These are phyloP conservation scores for Petaurus breviceps DNA, from an alignment of 2,113 vertebrate genomes.

Conservation along the genomic window DNA sequence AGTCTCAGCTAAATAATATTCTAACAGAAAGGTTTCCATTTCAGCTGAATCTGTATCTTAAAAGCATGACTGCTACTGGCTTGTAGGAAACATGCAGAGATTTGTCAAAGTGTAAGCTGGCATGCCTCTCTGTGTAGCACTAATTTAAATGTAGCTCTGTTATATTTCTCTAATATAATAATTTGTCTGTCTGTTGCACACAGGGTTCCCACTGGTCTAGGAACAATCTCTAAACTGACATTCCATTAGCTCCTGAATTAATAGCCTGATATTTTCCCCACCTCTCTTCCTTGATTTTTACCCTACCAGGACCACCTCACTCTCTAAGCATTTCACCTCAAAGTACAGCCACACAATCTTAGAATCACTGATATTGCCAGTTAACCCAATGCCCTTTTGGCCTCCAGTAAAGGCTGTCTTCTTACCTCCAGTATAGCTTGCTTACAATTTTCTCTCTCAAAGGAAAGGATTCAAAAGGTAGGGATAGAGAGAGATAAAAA, in stretches of 20 bases:
- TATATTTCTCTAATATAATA: constrained; percentile 35
- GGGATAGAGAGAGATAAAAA: background rate
- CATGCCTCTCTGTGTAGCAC: background rate
- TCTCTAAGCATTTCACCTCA: background rate
- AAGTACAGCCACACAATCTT: background rate
- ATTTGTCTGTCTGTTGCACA: constrained; percentile 5
- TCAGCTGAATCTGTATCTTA: background rate
- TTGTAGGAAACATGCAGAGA: background rate
- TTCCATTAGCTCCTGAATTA: constrained; percentile 34
- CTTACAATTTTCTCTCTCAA: background rate
- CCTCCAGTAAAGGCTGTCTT: constrained; percentile 6
- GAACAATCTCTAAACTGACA: constrained; percentile 16
- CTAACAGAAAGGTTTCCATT: background rate
- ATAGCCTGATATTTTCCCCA: background rate
- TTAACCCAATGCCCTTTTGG: background rate
- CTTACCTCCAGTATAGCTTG: background rate
- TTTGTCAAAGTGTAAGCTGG: background rate
- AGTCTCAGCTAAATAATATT: background rate
- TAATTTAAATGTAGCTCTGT: background rate
- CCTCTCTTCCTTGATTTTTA: background rate
- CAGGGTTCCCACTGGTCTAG: background rate
- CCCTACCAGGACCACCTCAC: background rate
- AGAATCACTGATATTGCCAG: background rate
- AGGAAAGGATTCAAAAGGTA: background rate
- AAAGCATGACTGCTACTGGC: background rate